Evolutionary conservation across 1,140 invertebrate genomes (phyloP).

Genomic region (Amyelois transitella): DNA sequence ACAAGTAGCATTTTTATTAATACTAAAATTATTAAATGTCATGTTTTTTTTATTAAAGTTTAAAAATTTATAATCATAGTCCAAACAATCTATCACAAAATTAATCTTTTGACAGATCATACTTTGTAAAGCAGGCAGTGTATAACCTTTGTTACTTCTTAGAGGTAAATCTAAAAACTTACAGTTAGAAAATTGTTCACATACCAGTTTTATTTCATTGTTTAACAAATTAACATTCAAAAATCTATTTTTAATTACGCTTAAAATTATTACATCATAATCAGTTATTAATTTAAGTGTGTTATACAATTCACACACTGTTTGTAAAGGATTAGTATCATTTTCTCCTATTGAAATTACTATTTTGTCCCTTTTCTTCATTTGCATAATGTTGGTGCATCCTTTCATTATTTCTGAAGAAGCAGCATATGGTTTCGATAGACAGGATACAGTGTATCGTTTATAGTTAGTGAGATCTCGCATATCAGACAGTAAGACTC

Average conservation of each 20-base stretch:
- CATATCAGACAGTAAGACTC: not conserved
- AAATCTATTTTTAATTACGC: not conserved
- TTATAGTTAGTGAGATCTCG: not conserved
- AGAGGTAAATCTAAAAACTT: not conserved
- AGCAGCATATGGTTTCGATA: not conserved
- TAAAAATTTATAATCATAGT: not conserved
- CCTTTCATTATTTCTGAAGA: not conserved
- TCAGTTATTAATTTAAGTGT: not conserved
- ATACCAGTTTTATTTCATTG: not conserved
- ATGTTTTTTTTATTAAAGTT: not conserved
- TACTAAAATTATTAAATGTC: not conserved
- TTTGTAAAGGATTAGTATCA: not conserved
- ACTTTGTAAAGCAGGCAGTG: not conserved
- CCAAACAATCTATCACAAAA: not conserved
- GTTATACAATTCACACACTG: not conserved
- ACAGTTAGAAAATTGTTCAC: not conserved
- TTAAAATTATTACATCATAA: not conserved
- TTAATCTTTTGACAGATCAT: not conserved
- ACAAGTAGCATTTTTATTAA: not conserved
- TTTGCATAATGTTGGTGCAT: not conserved
- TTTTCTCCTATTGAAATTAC: not conserved
- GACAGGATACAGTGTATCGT: not conserved
- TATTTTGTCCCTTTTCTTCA: not conserved
- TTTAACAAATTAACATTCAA: not conserved
- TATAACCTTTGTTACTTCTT: not conserved